Conservation (phyloP, 2,113 vertebrate species). For the Crotalus horridus region DNA sequence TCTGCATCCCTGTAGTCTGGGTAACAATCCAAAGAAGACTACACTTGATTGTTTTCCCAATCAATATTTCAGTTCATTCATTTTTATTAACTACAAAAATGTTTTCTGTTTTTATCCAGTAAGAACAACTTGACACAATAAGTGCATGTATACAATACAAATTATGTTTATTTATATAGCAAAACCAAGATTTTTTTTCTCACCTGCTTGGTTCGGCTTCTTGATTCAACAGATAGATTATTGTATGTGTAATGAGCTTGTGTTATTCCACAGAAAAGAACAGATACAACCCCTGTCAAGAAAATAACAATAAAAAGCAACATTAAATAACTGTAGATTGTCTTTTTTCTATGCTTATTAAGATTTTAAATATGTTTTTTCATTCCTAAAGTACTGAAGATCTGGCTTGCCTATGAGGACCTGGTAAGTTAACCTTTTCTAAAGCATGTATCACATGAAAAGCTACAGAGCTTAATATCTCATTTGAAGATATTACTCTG, state of each 20-base stretch:
- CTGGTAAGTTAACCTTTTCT: not conserved
- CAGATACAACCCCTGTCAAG: slow-evolving; percentile 87
- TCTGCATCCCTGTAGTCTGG: not conserved
- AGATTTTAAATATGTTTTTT: not conserved
- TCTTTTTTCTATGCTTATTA: not conserved
- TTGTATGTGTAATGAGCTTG: slow-evolving; percentile 96
- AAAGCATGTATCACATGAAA: not conserved
- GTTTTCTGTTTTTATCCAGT: not conserved
- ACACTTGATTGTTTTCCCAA: not conserved
- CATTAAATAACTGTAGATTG: not conserved
- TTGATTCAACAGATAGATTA: slow-evolving; percentile 90
- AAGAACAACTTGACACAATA: not conserved
- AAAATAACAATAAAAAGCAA: not conserved
- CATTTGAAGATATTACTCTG: not conserved
- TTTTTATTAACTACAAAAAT: not conserved
- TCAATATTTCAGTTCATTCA: not conserved
- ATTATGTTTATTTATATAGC: not conserved
- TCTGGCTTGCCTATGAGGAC: not conserved
- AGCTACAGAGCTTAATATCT: no score
- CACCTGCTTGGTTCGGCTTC: slow-evolving; percentile 93
- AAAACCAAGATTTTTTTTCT: slow-evolving; percentile 11
- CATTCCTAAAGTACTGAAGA: not conserved
- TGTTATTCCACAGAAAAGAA: slow-evolving; percentile 94
- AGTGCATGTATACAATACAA: not conserved
- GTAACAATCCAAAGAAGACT: not conserved